Conservation (phyloP, 2,888 invertebrate species). For the Lithophane leautieri region DNA sequence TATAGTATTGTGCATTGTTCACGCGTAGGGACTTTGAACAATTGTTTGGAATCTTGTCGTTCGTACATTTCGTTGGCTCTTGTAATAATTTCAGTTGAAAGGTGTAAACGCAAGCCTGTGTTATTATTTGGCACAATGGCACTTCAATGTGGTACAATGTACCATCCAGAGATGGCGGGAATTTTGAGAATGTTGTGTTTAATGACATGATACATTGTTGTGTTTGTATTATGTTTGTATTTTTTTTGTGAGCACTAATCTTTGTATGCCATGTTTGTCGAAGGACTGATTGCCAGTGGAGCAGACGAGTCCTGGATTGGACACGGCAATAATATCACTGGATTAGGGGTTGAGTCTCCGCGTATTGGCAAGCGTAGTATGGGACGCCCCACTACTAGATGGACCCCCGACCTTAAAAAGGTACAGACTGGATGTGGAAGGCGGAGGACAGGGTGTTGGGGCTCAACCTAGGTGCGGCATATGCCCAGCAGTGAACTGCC, state of each 20-base stretch:
- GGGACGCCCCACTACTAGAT: too few species aligned
- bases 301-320: too few species aligned
- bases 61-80: slow-evolving; percentile 59
- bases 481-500: too few species aligned
- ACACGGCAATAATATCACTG: too few species aligned
- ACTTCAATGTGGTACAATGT: slow-evolving; percentile 45
- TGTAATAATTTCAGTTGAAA: slow-evolving; percentile 62
- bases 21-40: slow-evolving; percentile 49
- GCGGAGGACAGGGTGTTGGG: too few species aligned
- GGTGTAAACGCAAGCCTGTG: slow-evolving; percentile 58
- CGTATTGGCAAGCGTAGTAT: too few species aligned
- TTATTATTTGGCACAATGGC: slow-evolving; percentile 64
- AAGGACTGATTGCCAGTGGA: too few species aligned
- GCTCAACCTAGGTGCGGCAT: too few species aligned
- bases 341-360: too few species aligned
- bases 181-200: slow-evolving; percentile 51
- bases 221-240: slow-evolving; percentile 9
- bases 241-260: slow-evolving; percentile 10
- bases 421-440: too few species aligned
- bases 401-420: too few species aligned
- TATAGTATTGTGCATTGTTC: slow-evolving; percentile 36
- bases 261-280: too few species aligned
- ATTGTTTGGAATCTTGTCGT: slow-evolving; percentile 64
- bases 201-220: slow-evolving; percentile 49
- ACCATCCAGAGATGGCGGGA: slow-evolving; percentile 39